These are phyloP conservation scores for Halictus quadricinctus DNA, from an alignment of 2,888 invertebrate genomes.

Conservation along the genomic window DNA sequence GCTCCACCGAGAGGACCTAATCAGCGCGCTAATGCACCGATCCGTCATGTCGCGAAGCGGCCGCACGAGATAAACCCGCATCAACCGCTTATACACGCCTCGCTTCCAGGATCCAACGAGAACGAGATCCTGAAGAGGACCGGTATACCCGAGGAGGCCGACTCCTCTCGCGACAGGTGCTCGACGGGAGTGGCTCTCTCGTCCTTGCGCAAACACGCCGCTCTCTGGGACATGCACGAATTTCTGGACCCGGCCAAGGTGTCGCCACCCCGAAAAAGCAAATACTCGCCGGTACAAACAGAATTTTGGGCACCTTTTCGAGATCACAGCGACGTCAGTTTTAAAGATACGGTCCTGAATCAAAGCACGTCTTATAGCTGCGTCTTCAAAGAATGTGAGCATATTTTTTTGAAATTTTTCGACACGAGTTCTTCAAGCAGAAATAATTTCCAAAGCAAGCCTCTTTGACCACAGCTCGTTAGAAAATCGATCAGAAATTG, in stretches of 20 bases:
- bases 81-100: constrained; percentile 49
- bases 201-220: constrained; percentile 41
- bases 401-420: no score
- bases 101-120: constrained; percentile 44
- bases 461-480: no score
- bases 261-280: background rate
- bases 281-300: background rate
- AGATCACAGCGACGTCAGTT: no score
- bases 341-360: no score
- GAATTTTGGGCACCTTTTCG: no score
- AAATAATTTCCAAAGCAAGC: no score
- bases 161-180: constrained; percentile 72
- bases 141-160: constrained; percentile 52
- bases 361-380: no score
- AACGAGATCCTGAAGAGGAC: constrained; percentile 45
- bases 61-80: constrained; percentile 66
- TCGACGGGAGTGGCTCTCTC: constrained; percentile 59
- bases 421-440: no score
- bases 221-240: background rate
- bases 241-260: background rate
- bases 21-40: constrained; percentile 79
- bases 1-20: constrained; percentile 66
- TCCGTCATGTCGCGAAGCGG: constrained; percentile 76
- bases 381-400: no score
- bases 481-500: no score